Evolutionary conservation across 2,888 invertebrate genomes (phyloP).

Genomic region (Minunthozetes semirufus): DNA sequence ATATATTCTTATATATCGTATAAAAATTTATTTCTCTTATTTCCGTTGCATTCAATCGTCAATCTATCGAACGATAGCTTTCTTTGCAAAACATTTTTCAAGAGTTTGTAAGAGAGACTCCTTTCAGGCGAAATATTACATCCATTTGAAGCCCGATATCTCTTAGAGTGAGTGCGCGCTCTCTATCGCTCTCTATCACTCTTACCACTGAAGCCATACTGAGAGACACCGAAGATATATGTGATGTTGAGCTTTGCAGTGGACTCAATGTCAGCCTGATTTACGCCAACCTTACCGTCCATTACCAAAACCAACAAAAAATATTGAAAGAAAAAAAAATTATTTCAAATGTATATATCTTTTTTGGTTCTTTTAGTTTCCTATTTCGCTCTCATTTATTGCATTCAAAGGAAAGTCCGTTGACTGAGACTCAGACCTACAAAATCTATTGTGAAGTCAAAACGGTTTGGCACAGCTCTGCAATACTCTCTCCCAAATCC

Average conservation of each 20-base stretch:
- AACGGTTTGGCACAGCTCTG: not conserved
- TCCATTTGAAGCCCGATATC: not conserved
- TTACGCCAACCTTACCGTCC: not conserved
- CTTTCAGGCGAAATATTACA: not conserved
- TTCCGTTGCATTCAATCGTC: not conserved
- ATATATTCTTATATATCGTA: not conserved
- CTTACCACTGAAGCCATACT: no score
- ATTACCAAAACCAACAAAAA: slow-evolving; percentile 7
- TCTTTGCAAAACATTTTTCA: not conserved
- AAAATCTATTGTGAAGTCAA: no score
- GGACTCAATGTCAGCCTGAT: not conserved
- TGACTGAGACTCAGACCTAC: not conserved
- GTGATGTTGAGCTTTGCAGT: not conserved
- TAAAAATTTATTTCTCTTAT: slow-evolving; percentile 1
- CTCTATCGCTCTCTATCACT: not conserved
- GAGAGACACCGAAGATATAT: not conserved
- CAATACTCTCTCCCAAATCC: not conserved
- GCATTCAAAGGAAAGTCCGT: not conserved
- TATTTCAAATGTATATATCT: not conserved
- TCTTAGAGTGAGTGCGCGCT: not conserved
- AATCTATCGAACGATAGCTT: not conserved
- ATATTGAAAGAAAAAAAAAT: not conserved
- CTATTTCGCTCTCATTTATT: not conserved
- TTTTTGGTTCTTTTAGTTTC: not conserved
- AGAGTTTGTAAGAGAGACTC: slow-evolving; percentile 8